These are phyloP conservation scores for Clarias laeviceps DNA, from an alignment of 2,797 vertebrate species.

Conservation along the genomic window DNA sequence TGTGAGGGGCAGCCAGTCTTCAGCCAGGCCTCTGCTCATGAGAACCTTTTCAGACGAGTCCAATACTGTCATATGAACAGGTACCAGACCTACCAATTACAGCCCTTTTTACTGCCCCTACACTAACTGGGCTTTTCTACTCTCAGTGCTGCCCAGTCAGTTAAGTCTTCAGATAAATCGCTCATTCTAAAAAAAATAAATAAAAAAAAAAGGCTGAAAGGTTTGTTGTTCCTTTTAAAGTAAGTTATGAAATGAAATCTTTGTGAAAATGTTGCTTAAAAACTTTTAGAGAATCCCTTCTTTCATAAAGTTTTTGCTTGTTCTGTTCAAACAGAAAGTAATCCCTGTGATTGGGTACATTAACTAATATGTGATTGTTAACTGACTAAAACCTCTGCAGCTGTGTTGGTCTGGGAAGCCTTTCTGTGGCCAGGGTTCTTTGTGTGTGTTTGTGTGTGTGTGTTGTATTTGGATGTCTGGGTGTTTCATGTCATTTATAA, in stretches of 20 bases:
- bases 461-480: not conserved
- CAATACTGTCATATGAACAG: conserved; percentile 92
- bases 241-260: not conserved
- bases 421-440: conserved; percentile 31
- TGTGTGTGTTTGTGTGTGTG: conserved; percentile 26
- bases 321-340: conserved; percentile 50
- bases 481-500: conserved; percentile 14
- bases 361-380: conserved; percentile 23
- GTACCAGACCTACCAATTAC: conserved; percentile 75
- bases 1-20: conserved; percentile 80
- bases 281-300: conserved; percentile 56
- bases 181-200: not conserved
- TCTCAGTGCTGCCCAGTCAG: not conserved
- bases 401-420: conserved; percentile 33
- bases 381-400: conserved; percentile 46
- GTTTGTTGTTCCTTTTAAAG: not conserved
- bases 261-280: conserved; percentile 62
- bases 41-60: conserved; percentile 98
- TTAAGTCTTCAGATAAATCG: not conserved
- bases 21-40: conserved; percentile 96
- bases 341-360: conserved; percentile 31
- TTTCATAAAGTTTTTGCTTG: conserved; percentile 62
- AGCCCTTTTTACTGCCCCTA: conserved; percentile 38
- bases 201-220: too few relatives aligned
- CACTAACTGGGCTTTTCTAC: conserved; percentile 9